Percentiles rank a stretch among this genome's conserved stretches.
phyloP scores from a whole-genome alignment of 1,140 invertebrate genomes.

The Maconellicoccus hirsutus region DNA sequence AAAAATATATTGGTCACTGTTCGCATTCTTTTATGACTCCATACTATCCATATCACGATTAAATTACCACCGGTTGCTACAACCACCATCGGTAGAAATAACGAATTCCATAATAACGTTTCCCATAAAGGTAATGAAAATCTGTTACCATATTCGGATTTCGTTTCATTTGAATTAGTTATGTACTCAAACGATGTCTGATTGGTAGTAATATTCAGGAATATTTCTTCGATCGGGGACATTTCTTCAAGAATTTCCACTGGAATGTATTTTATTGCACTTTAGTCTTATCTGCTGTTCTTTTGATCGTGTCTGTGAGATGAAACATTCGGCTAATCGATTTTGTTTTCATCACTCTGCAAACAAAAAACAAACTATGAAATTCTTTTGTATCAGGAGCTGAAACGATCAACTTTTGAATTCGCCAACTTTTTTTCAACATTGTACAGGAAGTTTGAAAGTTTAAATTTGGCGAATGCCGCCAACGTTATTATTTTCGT shows the following conservation, averaged over 20 bases:
- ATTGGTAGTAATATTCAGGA: neutral
- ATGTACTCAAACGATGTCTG: neutral
- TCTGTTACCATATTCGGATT: conserved; percentile 27
- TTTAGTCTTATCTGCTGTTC: neutral
- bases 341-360: neutral
- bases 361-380: neutral
- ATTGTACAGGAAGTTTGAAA: no score
- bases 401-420: no score
- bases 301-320: neutral
- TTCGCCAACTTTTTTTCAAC: no score
- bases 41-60: conserved; percentile 90
- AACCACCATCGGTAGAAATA: conserved; percentile 77
- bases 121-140: conserved; percentile 76
- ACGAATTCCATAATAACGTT: conserved; percentile 67
- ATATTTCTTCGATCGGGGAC: neutral
- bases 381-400: no score
- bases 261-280: neutral
- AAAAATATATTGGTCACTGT: conserved; percentile 94
- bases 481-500: no score
- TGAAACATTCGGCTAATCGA: neutral
- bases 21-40: conserved; percentile 80
- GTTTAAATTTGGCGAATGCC: no score
- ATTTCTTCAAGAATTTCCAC: neutral
- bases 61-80: conserved; percentile 86
- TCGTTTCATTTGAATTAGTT: conserved; percentile 18